These are phyloP conservation scores for Rhorus exstirpatorius DNA, from an alignment of 2,888 invertebrate species.

Conservation along the genomic window DNA sequence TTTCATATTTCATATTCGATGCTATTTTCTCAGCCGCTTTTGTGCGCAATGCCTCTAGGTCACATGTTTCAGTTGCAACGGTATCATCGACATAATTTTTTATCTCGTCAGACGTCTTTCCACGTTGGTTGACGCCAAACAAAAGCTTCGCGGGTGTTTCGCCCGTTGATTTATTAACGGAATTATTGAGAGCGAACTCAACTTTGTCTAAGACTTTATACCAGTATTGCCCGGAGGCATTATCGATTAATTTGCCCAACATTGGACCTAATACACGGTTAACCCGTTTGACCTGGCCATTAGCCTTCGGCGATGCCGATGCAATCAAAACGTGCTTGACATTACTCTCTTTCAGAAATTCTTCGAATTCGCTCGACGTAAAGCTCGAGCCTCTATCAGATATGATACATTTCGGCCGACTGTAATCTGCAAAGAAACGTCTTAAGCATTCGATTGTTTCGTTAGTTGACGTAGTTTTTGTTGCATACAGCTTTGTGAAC, in stretches of 20 bases:
- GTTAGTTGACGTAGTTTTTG: too few species aligned
- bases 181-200: conserved; percentile 51
- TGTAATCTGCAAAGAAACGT: conserved; percentile 64
- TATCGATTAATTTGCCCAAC: conserved; percentile 68
- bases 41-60: too few species aligned
- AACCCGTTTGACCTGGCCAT: conserved; percentile 59
- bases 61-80: not conserved
- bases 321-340: conserved; percentile 74
- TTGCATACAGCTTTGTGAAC: not conserved
- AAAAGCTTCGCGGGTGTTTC: conserved; percentile 25
- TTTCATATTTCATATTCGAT: too few species aligned
- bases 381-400: conserved; percentile 76
- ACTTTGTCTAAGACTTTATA: conserved; percentile 42
- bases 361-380: conserved; percentile 72
- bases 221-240: conserved; percentile 43
- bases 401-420: conserved; percentile 22
- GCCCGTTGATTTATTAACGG: conserved; percentile 24
- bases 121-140: conserved; percentile 42
- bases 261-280: conserved; percentile 70
- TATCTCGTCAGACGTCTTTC: conserved; percentile 22
- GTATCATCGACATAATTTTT: conserved; percentile 26
- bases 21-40: too few species aligned
- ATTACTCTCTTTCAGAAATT: conserved; percentile 66
- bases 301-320: conserved; percentile 66
- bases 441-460: conserved; percentile 37